Conservation (phyloP, 2,888 invertebrate species). For the Netelia virgata region DNA sequence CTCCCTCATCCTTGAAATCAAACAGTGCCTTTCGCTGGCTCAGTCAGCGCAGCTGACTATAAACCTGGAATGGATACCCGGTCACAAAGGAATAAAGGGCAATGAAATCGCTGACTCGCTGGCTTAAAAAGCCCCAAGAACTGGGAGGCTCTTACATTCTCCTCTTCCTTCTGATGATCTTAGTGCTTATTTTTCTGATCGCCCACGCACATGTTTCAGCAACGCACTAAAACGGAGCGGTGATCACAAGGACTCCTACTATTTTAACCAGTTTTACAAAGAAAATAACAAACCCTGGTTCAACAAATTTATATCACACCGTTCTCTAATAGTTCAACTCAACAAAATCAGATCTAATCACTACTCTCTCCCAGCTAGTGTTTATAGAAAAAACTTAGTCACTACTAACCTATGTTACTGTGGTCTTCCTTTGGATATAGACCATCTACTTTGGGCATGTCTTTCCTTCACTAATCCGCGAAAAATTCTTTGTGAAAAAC, state of each 20-base stretch:
- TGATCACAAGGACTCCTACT: background rate
- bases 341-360: conserved; percentile 24
- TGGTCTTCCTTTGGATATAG: background rate
- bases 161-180: conserved; percentile 7
- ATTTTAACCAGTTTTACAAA: too few relatives aligned
- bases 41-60: background rate
- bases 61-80: too few relatives aligned
- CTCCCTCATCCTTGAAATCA: conserved; percentile 12
- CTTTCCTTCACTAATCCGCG: too few relatives aligned
- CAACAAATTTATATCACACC: too few relatives aligned
- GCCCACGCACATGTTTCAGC: background rate
- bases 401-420: conserved; percentile 18
- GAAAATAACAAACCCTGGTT: too few relatives aligned
- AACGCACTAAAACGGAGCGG: background rate
- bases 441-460: too few relatives aligned
- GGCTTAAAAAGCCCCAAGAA: background rate
- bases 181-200: too few relatives aligned
- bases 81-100: conserved; percentile 10
- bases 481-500: too few relatives aligned
- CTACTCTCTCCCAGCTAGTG: conserved; percentile 34
- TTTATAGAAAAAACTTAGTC: conserved; percentile 13
- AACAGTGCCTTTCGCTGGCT: background rate
- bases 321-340: background rate
- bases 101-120: background rate
- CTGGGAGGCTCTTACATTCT: background rate